Percentiles rank a stretch among this genome's conserved stretches.
Conservation (phyloP, 2,888 invertebrate genomes). For the Agrochola macilenta region DNA sequence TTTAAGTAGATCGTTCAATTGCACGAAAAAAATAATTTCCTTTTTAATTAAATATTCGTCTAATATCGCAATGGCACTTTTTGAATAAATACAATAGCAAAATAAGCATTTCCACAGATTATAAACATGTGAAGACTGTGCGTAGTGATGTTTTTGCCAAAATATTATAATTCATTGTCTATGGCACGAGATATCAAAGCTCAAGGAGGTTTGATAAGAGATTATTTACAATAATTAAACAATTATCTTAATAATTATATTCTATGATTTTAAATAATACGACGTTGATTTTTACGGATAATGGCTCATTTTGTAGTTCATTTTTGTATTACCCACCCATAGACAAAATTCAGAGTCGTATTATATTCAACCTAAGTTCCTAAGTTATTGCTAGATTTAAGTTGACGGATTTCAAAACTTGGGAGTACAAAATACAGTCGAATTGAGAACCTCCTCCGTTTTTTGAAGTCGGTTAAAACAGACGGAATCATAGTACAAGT, state of each 20-base stretch:
- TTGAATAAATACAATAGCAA: slow-evolving; percentile 82
- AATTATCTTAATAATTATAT: slow-evolving; percentile 59
- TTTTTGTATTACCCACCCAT: neutral
- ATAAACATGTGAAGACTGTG: slow-evolving; percentile 73
- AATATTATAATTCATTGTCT: slow-evolving; percentile 75
- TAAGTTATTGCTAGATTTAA: slow-evolving; percentile 54
- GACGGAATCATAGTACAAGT: slow-evolving; percentile 75
- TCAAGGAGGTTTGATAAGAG: slow-evolving; percentile 77
- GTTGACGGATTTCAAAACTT: slow-evolving; percentile 72
- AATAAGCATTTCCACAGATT: slow-evolving; percentile 78
- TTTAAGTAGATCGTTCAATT: slow-evolving; percentile 83
- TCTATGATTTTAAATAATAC: slow-evolving; percentile 59
- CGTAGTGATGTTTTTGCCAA: slow-evolving; percentile 71
- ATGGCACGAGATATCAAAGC: slow-evolving; percentile 87
- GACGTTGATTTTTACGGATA: slow-evolving; percentile 42
- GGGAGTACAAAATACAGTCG: slow-evolving; percentile 76
- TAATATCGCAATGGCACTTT: slow-evolving; percentile 84
- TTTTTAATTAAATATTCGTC: slow-evolving; percentile 56
- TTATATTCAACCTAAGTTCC: slow-evolving; percentile 33
- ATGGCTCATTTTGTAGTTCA: slow-evolving; percentile 5
- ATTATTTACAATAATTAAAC: slow-evolving; percentile 81
- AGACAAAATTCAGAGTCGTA: slow-evolving; percentile 31
- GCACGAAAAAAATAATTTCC: slow-evolving; percentile 75
- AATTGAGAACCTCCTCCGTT: neutral
- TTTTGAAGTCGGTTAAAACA: slow-evolving; percentile 51